phyloP scores from a whole-genome alignment of 2,113 vertebrate species.

The Gobiocypris rarus region DNA sequence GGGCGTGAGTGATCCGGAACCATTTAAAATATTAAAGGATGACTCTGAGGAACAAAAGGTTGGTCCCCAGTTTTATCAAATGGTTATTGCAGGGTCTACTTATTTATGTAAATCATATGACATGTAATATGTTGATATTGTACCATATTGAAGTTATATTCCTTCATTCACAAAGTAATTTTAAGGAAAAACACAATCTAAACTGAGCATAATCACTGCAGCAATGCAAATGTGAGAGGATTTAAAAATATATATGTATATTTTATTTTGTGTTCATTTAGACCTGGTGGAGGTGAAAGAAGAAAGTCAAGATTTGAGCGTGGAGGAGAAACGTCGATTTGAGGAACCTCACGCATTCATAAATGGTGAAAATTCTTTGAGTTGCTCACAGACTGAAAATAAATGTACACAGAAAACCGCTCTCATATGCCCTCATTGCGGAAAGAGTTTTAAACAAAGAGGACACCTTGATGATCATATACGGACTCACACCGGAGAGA shows the following conservation, averaged over 20 bases:
- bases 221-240: neutral
- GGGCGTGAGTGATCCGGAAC: neutral
- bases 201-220: neutral
- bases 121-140: neutral
- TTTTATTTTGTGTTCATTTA: neutral
- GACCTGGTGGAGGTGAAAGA: constrained; percentile 16
- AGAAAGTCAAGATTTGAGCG: neutral
- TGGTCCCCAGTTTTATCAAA: neutral
- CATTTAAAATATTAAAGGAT: neutral
- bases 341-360: neutral
- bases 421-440: neutral
- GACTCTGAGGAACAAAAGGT: neutral
- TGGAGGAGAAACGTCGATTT: neutral
- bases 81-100: neutral
- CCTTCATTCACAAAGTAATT: neutral
- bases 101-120: too few relatives aligned
- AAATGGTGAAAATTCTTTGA: neutral
- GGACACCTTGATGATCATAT: constrained; percentile 1
- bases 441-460: constrained; percentile 6
- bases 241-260: neutral
- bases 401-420: neutral
- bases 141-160: neutral
- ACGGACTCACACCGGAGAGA: constrained; percentile 14
- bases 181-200: neutral
- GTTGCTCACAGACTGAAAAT: neutral